These are phyloP conservation scores for Ranitomeya variabilis DNA, from an alignment of 2,113 vertebrate genomes.

Conservation along the genomic window DNA sequence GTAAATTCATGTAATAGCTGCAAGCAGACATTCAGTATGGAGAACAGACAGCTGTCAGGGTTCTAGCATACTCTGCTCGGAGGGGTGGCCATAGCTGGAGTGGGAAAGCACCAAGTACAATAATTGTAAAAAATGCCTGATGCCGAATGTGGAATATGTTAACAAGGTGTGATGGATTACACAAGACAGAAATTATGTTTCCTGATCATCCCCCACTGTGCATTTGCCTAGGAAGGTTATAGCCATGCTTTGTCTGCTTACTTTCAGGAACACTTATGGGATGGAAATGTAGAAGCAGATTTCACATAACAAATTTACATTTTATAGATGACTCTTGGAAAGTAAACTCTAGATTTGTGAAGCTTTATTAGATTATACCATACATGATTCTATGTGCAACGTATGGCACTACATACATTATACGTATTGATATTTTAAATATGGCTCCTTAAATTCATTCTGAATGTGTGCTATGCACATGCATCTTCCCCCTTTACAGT, in stretches of 20 bases:
- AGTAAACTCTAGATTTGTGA: neutral
- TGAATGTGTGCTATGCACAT: no score
- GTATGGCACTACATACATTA: neutral
- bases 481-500: no score
- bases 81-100: constrained; percentile 24
- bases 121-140: constrained; percentile 23
- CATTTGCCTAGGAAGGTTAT: neutral
- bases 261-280: neutral
- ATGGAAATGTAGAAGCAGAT: neutral
- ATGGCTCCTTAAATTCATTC: no score
- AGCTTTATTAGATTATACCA: neutral
- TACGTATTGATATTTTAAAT: neutral
- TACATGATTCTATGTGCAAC: neutral
- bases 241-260: neutral
- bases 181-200: constrained; percentile 19
- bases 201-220: neutral
- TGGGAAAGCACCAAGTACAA: constrained; percentile 27
- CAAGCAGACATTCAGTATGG: constrained; percentile 49
- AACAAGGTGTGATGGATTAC: constrained; percentile 54
- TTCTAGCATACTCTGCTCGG: constrained; percentile 13
- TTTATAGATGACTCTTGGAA: neutral
- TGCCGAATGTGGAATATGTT: constrained; percentile 17
- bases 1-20: constrained; percentile 42
- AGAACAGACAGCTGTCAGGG: constrained; percentile 52
- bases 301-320: neutral